phyloP scores from a whole-genome alignment of 2,797 vertebrate genomes.

The Poeciliopsis presidionis region DNA sequence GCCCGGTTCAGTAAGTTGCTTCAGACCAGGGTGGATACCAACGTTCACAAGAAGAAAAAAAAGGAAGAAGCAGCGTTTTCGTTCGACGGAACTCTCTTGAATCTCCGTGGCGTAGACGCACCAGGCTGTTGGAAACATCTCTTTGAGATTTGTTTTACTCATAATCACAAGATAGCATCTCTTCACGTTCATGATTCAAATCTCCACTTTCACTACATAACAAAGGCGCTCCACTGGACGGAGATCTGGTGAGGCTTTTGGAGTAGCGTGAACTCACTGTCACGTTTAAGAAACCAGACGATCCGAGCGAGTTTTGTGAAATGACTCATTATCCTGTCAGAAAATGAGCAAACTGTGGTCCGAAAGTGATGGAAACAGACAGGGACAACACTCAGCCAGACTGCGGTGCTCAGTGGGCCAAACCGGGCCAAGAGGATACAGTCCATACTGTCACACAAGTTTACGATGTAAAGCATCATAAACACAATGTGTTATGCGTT shows the following conservation, averaged over 20 bases:
- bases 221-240: neutral
- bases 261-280: neutral
- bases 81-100: neutral
- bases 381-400: neutral
- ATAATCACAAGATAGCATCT: neutral
- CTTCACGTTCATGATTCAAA: neutral
- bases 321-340: neutral
- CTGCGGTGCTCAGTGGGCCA: neutral
- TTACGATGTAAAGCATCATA: no score
- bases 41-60: neutral
- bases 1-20: conserved; percentile 61
- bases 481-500: no score
- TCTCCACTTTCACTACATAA: neutral
- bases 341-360: neutral
- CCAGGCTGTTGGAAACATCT: neutral
- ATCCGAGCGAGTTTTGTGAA: neutral
- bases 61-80: no score
- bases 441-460: neutral
- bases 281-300: neutral
- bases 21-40: conserved; percentile 33
- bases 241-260: neutral
- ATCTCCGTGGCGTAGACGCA: neutral
- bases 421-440: neutral
- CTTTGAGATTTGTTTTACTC: neutral
- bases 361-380: neutral